Evolutionary conservation across 1,140 invertebrate genomes (phyloP), one percentile per base, ranked within the genome.

Genomic region (Chrysopa pallens): DNA sequence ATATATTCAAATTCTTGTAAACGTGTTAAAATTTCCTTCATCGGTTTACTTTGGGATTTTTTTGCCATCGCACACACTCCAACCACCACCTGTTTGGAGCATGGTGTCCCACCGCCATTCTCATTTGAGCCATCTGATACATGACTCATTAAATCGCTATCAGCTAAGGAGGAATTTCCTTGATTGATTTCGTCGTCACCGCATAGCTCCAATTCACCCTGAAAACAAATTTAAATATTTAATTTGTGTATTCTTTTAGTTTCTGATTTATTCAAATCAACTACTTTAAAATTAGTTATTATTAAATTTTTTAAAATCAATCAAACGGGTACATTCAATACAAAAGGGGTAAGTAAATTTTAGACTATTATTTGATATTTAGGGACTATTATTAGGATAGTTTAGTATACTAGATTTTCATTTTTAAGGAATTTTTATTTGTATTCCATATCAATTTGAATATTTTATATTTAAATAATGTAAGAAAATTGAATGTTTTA

Each of bases 61-160:
- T 98, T 98, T 50, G 86, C 84, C 94, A 98, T 98, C 35, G 94
- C 91, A 71, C 94, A 98, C 46, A 98, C 81, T 38, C 93, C 93
- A 46, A 98, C 89, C 54, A 92, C 71, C 40, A 98, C 89, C 55
- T 91, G 82, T 57, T 85, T 84, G 27, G 31, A 33, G n/a, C 31
- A 33, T 9, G 31, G n/a, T 6, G n/a, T 9, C 53, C 76, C 76
- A 46, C 71, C 67, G 48, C 70, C 74, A 58, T 72, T 70, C 17
- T 23, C 17, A 47, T 44, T 17, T 50, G 39, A 44, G 38, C 46
- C 51, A 38, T 54, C 52, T 33, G 52, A 45, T 8, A 42, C 42
- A n/a, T 45, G 29, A n/a, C 52, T 50, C 8, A 41, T 43, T 29
- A 49, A 43, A 35, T 51, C 49, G 23, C 45, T 46, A 50, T 52